Percentiles rank a stretch among this genome's conserved stretches.
These are phyloP conservation scores for Luehdorfia chinensis DNA, from an alignment of 1,140 invertebrate genomes.

Conservation along the genomic window DNA sequence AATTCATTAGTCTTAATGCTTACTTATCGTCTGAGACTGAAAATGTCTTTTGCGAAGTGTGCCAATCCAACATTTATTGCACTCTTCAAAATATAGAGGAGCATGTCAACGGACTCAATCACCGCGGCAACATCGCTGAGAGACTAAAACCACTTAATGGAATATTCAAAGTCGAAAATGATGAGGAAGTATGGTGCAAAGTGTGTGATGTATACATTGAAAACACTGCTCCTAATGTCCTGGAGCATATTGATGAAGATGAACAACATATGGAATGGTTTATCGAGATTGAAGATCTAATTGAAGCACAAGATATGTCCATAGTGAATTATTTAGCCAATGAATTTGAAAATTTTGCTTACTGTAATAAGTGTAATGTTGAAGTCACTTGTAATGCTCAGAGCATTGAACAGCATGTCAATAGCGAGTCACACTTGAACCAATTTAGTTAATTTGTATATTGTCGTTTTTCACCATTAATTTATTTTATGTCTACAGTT, in stretches of 20 bases:
- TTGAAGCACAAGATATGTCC: slow-evolving; percentile 43
- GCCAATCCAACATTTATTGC: slow-evolving; percentile 32
- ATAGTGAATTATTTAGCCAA: slow-evolving; percentile 43
- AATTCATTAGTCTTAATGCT: slow-evolving; percentile 41
- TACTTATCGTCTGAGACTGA: slow-evolving; percentile 43
- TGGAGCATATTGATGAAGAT: slow-evolving; percentile 51
- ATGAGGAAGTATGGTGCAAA: slow-evolving; percentile 55
- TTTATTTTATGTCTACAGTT: neutral
- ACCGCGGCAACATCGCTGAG: slow-evolving; percentile 37
- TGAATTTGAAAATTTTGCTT: slow-evolving; percentile 47
- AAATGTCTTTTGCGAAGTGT: slow-evolving; percentile 45
- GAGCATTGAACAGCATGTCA: slow-evolving; percentile 41
- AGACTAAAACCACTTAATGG: slow-evolving; percentile 49
- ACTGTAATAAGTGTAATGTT: slow-evolving; percentile 47
- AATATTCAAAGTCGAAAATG: slow-evolving; percentile 45
- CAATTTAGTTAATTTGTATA: slow-evolving; percentile 32
- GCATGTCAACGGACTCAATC: slow-evolving; percentile 44
- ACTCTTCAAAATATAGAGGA: slow-evolving; percentile 41
- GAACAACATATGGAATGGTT: slow-evolving; percentile 48
- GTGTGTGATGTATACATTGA: slow-evolving; percentile 48
- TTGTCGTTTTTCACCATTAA: neutral
- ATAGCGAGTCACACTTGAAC: slow-evolving; percentile 40
- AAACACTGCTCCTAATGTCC: slow-evolving; percentile 29
- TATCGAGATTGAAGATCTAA: slow-evolving; percentile 43
- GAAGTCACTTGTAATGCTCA: slow-evolving; percentile 36